These are phyloP conservation scores for Acanthosoma haemorrhoidale DNA, from an alignment of 2,888 invertebrate species.

Conservation along the genomic window DNA sequence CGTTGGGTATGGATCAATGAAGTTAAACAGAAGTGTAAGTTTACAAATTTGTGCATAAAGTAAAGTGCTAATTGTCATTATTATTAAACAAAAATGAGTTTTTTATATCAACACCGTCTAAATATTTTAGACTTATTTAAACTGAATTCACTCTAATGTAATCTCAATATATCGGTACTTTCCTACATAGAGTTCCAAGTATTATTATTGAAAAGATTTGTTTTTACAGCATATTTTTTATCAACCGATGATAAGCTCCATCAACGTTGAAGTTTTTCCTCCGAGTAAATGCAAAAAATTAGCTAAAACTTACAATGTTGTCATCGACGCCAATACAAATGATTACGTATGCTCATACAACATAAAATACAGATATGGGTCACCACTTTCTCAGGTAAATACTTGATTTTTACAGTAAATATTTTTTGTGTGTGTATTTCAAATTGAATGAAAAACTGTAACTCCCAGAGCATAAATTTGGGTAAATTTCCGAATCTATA, in stretches of 20 bases:
- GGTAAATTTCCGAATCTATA: too few species aligned
- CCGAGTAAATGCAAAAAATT: background rate
- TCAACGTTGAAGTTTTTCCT: conserved; percentile 4
- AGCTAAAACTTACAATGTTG: background rate
- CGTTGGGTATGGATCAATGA: background rate
- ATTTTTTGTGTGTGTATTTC: background rate
- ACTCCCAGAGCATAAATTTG: too few species aligned
- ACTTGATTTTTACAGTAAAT: background rate
- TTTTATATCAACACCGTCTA: too few species aligned
- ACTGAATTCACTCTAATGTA: too few species aligned
- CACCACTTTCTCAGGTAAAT: background rate
- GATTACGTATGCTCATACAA: conserved; percentile 8
- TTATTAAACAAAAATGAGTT: too few species aligned
- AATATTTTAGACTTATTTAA: too few species aligned
- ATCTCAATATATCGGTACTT: too few species aligned
- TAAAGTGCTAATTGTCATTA: background rate
- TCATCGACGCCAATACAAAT: background rate
- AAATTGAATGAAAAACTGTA: background rate
- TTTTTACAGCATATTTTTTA: background rate
- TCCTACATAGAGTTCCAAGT: too few species aligned
- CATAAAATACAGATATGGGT: conserved; percentile 4
- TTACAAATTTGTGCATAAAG: background rate
- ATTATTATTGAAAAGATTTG: background rate
- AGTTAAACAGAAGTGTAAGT: conserved; percentile 8
- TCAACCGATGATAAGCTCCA: background rate